These are phyloP conservation scores for Drosophila stalkeri DNA, from an alignment of 2,888 invertebrate species.

Conservation along the genomic window DNA sequence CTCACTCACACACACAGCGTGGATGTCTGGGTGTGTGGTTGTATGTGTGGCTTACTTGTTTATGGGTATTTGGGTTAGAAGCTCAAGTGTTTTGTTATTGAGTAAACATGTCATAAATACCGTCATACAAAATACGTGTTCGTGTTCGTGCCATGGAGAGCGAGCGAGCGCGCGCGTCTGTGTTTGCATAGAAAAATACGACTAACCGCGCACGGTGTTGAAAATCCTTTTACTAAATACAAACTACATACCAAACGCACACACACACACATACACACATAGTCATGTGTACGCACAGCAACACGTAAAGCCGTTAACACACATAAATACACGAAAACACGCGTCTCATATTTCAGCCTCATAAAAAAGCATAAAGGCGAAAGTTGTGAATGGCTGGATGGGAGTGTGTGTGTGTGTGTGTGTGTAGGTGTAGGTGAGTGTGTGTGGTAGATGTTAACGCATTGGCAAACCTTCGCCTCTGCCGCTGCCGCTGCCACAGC, in stretches of 20 bases:
- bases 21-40: constrained; percentile 15
- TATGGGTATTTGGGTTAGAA: constrained; percentile 76
- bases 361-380: constrained; percentile 61
- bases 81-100: constrained; percentile 75
- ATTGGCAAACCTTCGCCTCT: constrained; percentile 20
- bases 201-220: constrained; percentile 45
- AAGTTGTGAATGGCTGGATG: constrained; percentile 17
- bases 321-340: constrained; percentile 31
- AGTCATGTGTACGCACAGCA: constrained; percentile 22
- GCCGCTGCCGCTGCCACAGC: background rate
- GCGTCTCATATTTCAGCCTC: constrained; percentile 67
- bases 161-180: constrained; percentile 38
- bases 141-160: constrained; percentile 53
- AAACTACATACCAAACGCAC: constrained; percentile 54
- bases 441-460: constrained; percentile 32
- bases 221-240: constrained; percentile 73
- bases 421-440: background rate
- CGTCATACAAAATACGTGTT: constrained; percentile 71
- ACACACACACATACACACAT: constrained; percentile 7
- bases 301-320: constrained; percentile 48
- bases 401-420: background rate
- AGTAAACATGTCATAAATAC: constrained; percentile 76
- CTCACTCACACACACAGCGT: background rate
- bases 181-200: constrained; percentile 66
- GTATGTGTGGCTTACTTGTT: constrained; percentile 59